These are phyloP conservation scores for Nesoenas mayeri DNA, from an alignment of 2,113 vertebrate genomes.

Conservation along the genomic window DNA sequence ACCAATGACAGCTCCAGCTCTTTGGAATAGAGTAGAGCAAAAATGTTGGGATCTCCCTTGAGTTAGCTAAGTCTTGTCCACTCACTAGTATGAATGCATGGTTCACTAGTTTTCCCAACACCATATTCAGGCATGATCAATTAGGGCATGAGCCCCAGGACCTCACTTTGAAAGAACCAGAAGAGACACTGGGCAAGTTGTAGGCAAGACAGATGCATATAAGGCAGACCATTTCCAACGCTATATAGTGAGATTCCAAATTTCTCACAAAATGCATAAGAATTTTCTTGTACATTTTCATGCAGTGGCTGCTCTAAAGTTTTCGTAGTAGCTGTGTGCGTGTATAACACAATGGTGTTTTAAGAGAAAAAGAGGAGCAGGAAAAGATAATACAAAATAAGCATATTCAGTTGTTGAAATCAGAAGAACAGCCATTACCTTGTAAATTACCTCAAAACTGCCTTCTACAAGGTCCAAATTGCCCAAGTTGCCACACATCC, in stretches of 20 bases:
- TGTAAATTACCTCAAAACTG: not conserved
- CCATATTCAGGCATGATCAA: not conserved
- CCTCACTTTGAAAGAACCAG: not conserved
- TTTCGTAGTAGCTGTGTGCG: not conserved
- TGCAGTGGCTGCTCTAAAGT: not conserved
- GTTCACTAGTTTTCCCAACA: not conserved
- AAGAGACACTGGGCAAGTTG: not conserved
- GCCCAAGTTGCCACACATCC: not conserved
- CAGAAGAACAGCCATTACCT: not conserved
- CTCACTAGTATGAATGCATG: not conserved
- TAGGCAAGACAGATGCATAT: not conserved
- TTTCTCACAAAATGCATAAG: not conserved
- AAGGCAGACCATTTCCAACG: not conserved
- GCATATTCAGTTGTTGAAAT: not conserved
- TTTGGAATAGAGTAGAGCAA: not conserved
- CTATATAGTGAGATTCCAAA: not conserved
- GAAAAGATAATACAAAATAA: not conserved
- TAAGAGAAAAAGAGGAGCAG: not conserved
- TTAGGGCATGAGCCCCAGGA: not conserved
- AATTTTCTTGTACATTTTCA: not conserved
- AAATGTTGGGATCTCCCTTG: not conserved
- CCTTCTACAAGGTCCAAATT: not conserved
- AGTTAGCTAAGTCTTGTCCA: not conserved
- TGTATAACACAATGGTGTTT: not conserved
- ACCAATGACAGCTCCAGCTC: not conserved